phyloP scores from a whole-genome alignment of 2,888 invertebrate genomes.

The Hetaerina titia region DNA sequence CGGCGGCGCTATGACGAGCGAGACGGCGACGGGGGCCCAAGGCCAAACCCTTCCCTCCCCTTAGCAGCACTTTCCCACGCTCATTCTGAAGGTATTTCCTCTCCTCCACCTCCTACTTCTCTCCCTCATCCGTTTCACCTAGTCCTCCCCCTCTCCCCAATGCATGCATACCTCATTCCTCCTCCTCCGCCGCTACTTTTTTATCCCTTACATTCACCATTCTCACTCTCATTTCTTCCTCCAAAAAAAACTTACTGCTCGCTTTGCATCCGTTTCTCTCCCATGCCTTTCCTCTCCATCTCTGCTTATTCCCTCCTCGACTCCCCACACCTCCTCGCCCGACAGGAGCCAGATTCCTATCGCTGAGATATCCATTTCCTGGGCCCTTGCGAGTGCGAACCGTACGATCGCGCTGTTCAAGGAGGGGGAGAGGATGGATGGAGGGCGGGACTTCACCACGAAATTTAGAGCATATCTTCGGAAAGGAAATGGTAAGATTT shows the following conservation, averaged over 20 bases:
- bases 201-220: not conserved
- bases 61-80: constrained; percentile 51
- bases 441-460: not conserved
- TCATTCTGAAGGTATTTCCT: constrained; percentile 50
- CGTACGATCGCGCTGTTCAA: not conserved
- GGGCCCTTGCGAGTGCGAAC: too few species aligned
- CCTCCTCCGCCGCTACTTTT: not conserved
- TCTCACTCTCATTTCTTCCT: not conserved
- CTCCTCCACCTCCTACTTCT: not conserved
- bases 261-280: not conserved
- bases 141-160: not conserved
- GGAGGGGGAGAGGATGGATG: not conserved
- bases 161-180: not conserved
- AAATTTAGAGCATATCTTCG: not conserved
- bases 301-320: not conserved
- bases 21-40: not conserved
- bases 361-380: too few species aligned
- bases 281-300: not conserved
- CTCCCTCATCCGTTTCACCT: constrained; percentile 28
- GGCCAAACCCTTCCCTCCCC: not conserved
- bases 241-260: not conserved
- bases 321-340: not conserved
- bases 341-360: not conserved
- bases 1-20: not conserved
- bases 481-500: not conserved